A percentile compares a stretch with the other conserved stretches of the same genome.
phyloP scores from a whole-genome alignment of 1,140 invertebrate species.

The Amyelois transitella region DNA sequence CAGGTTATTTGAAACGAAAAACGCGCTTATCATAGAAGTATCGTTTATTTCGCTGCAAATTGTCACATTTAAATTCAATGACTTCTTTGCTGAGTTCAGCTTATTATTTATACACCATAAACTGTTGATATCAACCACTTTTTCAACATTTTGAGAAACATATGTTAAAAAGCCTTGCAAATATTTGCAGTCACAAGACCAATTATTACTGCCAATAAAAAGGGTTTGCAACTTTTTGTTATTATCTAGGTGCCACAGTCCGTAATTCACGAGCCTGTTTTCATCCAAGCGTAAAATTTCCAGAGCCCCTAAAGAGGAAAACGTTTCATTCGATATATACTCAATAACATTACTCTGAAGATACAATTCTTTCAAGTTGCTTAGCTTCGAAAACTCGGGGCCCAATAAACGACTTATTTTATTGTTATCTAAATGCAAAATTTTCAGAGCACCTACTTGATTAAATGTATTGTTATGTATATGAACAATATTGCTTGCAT shows the following conservation, averaged over 20 bases:
- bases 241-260: slow-evolving; percentile 84
- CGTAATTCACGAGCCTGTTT: slow-evolving; percentile 85
- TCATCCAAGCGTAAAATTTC: slow-evolving; percentile 89
- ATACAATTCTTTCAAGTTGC: slow-evolving; percentile 87
- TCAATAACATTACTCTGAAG: slow-evolving; percentile 89
- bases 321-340: slow-evolving; percentile 86
- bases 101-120: slow-evolving; percentile 80
- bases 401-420: slow-evolving; percentile 83
- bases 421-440: slow-evolving; percentile 91
- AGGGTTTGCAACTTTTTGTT: slow-evolving; percentile 77
- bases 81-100: slow-evolving; percentile 77
- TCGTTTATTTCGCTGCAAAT: slow-evolving; percentile 80
- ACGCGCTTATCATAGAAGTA: slow-evolving; percentile 79
- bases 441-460: slow-evolving; percentile 83
- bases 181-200: slow-evolving; percentile 92
- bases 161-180: slow-evolving; percentile 84
- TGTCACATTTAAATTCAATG: slow-evolving; percentile 80
- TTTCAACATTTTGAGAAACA: slow-evolving; percentile 81
- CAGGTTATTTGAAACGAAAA: slow-evolving; percentile 84
- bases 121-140: slow-evolving; percentile 79
- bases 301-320: slow-evolving; percentile 83
- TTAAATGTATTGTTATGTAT: slow-evolving; percentile 93
- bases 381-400: slow-evolving; percentile 88
- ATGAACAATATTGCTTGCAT: slow-evolving; percentile 84
- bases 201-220: slow-evolving; percentile 83